Evolutionary conservation across 2,113 vertebrate species (phyloP), one percentile per base, ranked within the genome.

Genomic region (Pithys albifrons): DNA sequence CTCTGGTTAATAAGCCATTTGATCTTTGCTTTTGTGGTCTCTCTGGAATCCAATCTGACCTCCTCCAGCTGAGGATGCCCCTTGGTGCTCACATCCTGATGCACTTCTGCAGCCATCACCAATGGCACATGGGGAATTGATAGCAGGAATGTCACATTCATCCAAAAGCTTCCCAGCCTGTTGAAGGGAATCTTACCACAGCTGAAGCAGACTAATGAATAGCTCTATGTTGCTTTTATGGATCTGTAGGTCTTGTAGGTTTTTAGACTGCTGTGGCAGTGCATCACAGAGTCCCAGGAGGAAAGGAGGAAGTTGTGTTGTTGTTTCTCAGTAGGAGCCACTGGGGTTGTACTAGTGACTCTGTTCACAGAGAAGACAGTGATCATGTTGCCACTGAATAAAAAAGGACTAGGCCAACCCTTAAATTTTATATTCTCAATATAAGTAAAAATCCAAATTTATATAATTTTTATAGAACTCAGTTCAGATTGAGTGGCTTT

Each of bases 131-230:
- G 11, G 65, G 12, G 29, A 39, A 81, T 12, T 24, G 33, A 61
- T 3, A 55, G 39, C 33, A 9, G 17, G 19, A 85, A 57, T 0
- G 0, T 48, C 29, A 66, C 0, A 0, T 43, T 66, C 27, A n/a
- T 71, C 48, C 29, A 59, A 39, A 80, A 55, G 43, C 33, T 91
- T 29, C 52, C 14, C 61, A 85, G 52, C 29, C 65, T 79, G 4
- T 24, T 22, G 23, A 72, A 12, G 11, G 16, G 35, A 89, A 31
- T 22, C n/a, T 45, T 51, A 67, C 2, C 43, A 17, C 28, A 70
- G 49, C 37, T 80, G 72, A 76, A 28, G 46, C 54, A 86, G 59
- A 48, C 19, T 72, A 65, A 29, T 3, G 1, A 92, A 72, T 55
- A 93, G 12, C 12, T 85, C 33, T n/a, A 35, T 27, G 31, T 22